Conservation (phyloP, 2,797 vertebrate genomes). For the Sparidentex hasta region DNA sequence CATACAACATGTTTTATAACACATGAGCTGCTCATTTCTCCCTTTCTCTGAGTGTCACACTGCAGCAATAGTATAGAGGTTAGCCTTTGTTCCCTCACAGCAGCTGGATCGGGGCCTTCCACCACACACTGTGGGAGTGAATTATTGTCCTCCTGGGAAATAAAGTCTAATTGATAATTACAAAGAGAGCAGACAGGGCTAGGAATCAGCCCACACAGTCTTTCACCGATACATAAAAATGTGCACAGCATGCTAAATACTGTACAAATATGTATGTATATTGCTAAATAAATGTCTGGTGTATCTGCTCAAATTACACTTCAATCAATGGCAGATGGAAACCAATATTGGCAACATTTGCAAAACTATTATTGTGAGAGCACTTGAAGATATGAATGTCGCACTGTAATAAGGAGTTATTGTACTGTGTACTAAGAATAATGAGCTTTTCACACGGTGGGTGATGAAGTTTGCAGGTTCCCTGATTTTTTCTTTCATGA, state of each 20-base stretch:
- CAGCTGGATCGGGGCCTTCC: slow-evolving; percentile 59
- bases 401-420: slow-evolving; percentile 60
- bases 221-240: slow-evolving; percentile 62
- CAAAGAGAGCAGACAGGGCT: slow-evolving; percentile 65
- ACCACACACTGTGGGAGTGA: slow-evolving; percentile 61
- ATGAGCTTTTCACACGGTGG: slow-evolving; percentile 50
- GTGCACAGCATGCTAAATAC: slow-evolving; percentile 71
- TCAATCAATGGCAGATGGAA: slow-evolving; percentile 66
- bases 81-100: slow-evolving; percentile 48
- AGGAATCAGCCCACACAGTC: slow-evolving; percentile 61
- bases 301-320: slow-evolving; percentile 63
- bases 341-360: slow-evolving; percentile 76
- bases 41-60: slow-evolving; percentile 26
- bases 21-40: slow-evolving; percentile 8
- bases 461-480: slow-evolving; percentile 44
- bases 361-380: slow-evolving; percentile 63
- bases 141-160: slow-evolving; percentile 76
- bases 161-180: slow-evolving; percentile 83
- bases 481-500: slow-evolving; percentile 40
- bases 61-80: slow-evolving; percentile 35
- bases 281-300: slow-evolving; percentile 62
- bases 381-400: slow-evolving; percentile 61
- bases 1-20: slow-evolving; percentile 6
- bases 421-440: slow-evolving; percentile 50
- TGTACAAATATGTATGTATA: slow-evolving; percentile 69